Percentiles rank a stretch among this genome's conserved stretches.
Evolutionary conservation across 2,113 vertebrate genomes (phyloP).

Genomic region (Triplophysa rosa): DNA sequence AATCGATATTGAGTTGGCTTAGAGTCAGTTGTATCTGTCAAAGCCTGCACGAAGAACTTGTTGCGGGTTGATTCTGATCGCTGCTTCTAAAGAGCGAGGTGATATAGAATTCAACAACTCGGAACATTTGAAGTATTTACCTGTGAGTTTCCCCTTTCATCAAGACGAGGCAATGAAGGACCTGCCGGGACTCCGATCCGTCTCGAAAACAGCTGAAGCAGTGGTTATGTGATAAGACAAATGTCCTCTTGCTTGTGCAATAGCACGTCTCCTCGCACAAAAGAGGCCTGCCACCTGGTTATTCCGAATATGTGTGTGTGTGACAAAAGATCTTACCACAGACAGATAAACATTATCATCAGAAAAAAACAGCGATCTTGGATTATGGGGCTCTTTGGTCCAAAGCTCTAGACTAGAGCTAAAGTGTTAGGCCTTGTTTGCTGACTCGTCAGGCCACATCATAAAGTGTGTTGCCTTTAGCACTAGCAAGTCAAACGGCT

Average conservation of each 20-base stretch:
- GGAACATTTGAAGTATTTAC: slow-evolving; percentile 39
- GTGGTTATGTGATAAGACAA: slow-evolving; percentile 38
- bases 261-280: slow-evolving; percentile 2
- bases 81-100: slow-evolving; percentile 5
- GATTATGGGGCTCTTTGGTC: slow-evolving; percentile 54
- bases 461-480: slow-evolving; percentile 31
- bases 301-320: not conserved
- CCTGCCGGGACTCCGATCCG: slow-evolving; percentile 25
- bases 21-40: slow-evolving; percentile 10
- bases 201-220: slow-evolving; percentile 46
- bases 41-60: slow-evolving; percentile 7
- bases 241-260: slow-evolving; percentile 21
- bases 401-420: slow-evolving; percentile 24
- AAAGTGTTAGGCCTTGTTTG: slow-evolving; percentile 39
- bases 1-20: slow-evolving; percentile 34
- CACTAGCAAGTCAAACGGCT: slow-evolving; percentile 40
- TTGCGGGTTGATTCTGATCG: slow-evolving; percentile 27
- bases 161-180: slow-evolving; percentile 18
- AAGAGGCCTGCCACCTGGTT: not conserved
- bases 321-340: slow-evolving; percentile 17
- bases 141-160: slow-evolving; percentile 32
- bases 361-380: slow-evolving; percentile 33
- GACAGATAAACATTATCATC: slow-evolving; percentile 4
- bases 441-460: slow-evolving; percentile 50
- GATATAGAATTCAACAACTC: slow-evolving; percentile 12